These are phyloP conservation scores for Horisme vitalbata DNA, from an alignment of 2,888 invertebrate species.

Conservation along the genomic window DNA sequence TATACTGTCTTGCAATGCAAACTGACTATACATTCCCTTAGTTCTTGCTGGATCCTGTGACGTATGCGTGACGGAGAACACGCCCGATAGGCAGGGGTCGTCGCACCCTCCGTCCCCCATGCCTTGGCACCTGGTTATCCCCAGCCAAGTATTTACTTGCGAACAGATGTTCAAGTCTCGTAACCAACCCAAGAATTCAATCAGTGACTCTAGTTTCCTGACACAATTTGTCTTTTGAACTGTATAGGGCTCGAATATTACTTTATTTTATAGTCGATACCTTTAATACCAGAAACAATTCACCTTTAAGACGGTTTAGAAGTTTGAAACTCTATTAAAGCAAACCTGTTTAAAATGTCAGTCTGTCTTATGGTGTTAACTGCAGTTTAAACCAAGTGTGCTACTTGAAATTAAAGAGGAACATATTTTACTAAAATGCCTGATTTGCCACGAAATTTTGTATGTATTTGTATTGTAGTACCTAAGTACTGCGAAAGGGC, in stretches of 20 bases:
- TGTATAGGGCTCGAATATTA: neutral
- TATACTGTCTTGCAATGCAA: too few relatives aligned
- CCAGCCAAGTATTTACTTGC: conserved; percentile 52
- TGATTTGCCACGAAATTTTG: neutral
- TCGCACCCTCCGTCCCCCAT: conserved; percentile 71
- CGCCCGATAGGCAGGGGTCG: conserved; percentile 70
- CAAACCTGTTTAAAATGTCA: conserved; percentile 32
- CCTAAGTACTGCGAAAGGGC: neutral
- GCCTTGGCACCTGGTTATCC: conserved; percentile 74
- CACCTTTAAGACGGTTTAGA: conserved; percentile 14
- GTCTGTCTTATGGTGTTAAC: conserved; percentile 15
- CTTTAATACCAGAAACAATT: conserved; percentile 15
- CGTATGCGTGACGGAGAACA: conserved; percentile 58
- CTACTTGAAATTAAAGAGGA: conserved; percentile 2
- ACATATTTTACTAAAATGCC: neutral
- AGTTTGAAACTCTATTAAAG: conserved; percentile 17
- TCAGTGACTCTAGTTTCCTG: conserved; percentile 17
- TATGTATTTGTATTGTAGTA: neutral
- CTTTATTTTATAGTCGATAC: neutral
- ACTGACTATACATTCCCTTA: conserved; percentile 20
- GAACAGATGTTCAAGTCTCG: conserved; percentile 68
- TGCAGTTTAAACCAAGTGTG: conserved; percentile 8
- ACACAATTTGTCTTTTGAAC: conserved; percentile 2
- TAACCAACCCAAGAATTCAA: conserved; percentile 41
- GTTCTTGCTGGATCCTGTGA: conserved; percentile 37